Evolutionary conservation across 2,113 vertebrate species (phyloP).

Genomic region (Amphiprion ocellaris): DNA sequence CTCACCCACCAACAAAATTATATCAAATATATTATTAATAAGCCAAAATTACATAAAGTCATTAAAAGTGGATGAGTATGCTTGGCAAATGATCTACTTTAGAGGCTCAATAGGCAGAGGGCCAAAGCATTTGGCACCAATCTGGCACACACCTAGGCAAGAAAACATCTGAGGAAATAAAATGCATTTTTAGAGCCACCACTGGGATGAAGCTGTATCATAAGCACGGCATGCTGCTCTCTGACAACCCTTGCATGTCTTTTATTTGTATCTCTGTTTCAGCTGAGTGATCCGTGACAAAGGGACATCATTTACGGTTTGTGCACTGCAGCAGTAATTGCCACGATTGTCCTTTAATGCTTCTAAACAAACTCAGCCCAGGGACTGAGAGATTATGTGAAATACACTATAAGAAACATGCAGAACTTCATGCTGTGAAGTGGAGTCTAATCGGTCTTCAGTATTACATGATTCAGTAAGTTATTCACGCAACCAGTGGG

Average conservation of each 20-base stretch:
- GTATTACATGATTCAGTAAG: conserved; percentile 20
- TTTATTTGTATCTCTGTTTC: conserved; percentile 48
- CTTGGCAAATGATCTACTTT: conserved; percentile 69
- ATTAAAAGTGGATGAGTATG: conserved; percentile 82
- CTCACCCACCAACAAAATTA: conserved; percentile 75
- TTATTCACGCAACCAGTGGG: conserved; percentile 17
- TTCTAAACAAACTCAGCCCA: conserved; percentile 23
- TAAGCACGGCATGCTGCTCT: not conserved
- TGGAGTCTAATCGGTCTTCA: conserved; percentile 28
- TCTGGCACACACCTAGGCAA: conserved; percentile 65
- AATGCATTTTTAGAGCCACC: conserved; percentile 20
- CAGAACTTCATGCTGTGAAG: conserved; percentile 41
- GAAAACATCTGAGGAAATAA: conserved; percentile 34
- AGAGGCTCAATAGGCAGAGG: conserved; percentile 57
- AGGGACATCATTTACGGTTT: conserved; percentile 22
- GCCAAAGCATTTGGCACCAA: conserved; percentile 66
- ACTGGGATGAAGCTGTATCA: conserved; percentile 22
- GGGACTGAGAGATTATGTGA: conserved; percentile 1
- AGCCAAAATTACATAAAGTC: conserved; percentile 81
- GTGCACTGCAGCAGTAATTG: conserved; percentile 12
- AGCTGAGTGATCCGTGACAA: conserved; percentile 38
- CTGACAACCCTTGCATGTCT: conserved; percentile 8
- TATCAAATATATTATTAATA: conserved; percentile 81
- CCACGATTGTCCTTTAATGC: conserved; percentile 28
- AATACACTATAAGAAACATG: conserved; percentile 21